phyloP scores from a whole-genome alignment of 2,113 vertebrate genomes.

The Maccullochella peelii region DNA sequence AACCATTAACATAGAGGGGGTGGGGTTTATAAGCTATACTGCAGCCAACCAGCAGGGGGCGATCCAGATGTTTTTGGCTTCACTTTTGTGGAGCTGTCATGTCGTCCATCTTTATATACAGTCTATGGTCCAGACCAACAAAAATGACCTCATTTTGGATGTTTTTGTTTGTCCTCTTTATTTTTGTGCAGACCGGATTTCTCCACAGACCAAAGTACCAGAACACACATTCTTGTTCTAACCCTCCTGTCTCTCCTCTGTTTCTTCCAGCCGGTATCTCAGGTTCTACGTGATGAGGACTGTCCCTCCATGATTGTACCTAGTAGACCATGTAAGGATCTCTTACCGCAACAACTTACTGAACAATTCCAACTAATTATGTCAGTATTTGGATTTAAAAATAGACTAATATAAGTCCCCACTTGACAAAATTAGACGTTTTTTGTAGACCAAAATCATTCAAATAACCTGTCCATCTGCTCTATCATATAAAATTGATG shows the following conservation, averaged over 20 bases:
- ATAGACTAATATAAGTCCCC: not conserved
- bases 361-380: not conserved
- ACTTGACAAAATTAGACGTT: not conserved
- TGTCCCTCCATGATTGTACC: slow-evolving; percentile 92
- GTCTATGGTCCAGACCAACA: not conserved
- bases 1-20: too few species aligned
- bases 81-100: too few species aligned
- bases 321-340: slow-evolving; percentile 90
- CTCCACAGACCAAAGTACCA: not conserved
- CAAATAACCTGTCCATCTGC: not conserved
- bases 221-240: not conserved
- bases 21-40: too few species aligned
- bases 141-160: not conserved
- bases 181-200: not conserved
- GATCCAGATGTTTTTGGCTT: too few species aligned
- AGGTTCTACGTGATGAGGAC: slow-evolving; percentile 90
- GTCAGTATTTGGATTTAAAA: not conserved
- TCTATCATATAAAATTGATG: not conserved
- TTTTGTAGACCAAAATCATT: not conserved
- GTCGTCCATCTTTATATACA: too few species aligned
- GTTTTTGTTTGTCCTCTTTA: not conserved
- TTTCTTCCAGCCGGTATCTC: slow-evolving; percentile 84
- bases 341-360: not conserved
- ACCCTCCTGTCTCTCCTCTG: not conserved
- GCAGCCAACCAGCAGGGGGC: too few species aligned